A percentile compares a stretch with the other conserved stretches of the same genome.
Conservation (phyloP, 2,797 vertebrate genomes). For the Coendou prehensilis region DNA sequence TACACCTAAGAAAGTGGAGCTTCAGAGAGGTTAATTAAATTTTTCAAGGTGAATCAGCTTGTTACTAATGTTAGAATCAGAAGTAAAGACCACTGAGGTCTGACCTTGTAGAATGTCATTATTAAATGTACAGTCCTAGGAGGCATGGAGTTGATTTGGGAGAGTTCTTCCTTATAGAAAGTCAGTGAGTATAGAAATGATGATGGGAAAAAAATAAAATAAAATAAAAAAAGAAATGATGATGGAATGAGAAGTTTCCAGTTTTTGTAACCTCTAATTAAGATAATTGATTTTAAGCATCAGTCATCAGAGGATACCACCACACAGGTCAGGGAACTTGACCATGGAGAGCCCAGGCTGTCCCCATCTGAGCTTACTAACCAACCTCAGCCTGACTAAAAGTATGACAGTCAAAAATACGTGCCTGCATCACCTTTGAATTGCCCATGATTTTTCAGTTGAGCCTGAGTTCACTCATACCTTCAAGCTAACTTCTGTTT, state of each 20-base stretch:
- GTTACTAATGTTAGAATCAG: slow-evolving; percentile 34
- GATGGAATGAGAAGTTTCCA: neutral
- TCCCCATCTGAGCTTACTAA: neutral
- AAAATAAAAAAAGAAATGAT: neutral
- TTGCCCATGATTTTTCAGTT: slow-evolving; percentile 11
- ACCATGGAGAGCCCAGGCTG: neutral
- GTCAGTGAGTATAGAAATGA: neutral
- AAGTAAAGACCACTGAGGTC: neutral
- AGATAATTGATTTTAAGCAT: neutral
- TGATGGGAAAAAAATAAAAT: neutral
- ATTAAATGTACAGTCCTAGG: neutral
- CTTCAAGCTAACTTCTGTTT: slow-evolving; percentile 11
- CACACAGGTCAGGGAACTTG: neutral
- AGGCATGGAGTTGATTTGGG: neutral
- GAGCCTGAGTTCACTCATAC: neutral
- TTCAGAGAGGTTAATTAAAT: neutral
- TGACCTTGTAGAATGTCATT: neutral
- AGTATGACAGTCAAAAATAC: fast-evolving
- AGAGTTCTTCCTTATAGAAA: neutral
- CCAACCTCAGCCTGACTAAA: neutral
- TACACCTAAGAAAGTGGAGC: slow-evolving; percentile 40
- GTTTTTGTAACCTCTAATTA: neutral
- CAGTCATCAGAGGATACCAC: neutral
- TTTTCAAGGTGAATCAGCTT: neutral
- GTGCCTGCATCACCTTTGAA: neutral